phyloP scores from a whole-genome alignment of 2,113 vertebrate species.

The Caloenas nicobarica region DNA sequence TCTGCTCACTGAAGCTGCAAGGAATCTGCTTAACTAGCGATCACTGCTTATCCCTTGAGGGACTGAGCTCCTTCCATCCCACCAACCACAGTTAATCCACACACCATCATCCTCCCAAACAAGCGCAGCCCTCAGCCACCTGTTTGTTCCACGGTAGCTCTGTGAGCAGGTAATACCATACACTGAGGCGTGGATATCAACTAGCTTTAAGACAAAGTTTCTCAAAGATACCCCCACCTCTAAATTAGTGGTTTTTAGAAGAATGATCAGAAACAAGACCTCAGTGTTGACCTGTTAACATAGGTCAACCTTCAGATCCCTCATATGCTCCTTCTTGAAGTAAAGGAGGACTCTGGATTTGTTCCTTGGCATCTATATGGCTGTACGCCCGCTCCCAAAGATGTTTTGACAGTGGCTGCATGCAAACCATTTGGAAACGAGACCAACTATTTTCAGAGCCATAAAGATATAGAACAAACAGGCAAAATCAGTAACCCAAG shows the following conservation, averaged over 20 bases:
- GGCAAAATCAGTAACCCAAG: background rate
- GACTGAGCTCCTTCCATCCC: background rate
- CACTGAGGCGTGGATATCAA: background rate
- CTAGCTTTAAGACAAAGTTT: background rate
- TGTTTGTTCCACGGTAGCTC: background rate
- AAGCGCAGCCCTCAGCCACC: background rate
- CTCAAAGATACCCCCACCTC: background rate
- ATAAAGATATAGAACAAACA: background rate
- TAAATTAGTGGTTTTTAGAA: background rate
- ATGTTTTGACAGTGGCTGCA: background rate
- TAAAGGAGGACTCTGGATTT: background rate
- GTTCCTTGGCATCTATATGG: background rate
- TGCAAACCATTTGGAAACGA: background rate
- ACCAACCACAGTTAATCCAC: background rate
- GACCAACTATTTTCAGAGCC: background rate
- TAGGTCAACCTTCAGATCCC: background rate
- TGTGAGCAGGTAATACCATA: background rate
- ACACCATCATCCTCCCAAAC: background rate
- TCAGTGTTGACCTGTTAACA: background rate
- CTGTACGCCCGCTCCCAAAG: background rate
- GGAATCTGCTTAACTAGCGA: background rate
- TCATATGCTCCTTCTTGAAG: background rate
- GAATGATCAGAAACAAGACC: background rate
- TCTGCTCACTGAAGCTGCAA: background rate
- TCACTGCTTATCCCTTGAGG: background rate